Base-by-base conservation (phyloP, 2,797 vertebrate genomes). In the Spondyliosoma cantharus region DNA sequence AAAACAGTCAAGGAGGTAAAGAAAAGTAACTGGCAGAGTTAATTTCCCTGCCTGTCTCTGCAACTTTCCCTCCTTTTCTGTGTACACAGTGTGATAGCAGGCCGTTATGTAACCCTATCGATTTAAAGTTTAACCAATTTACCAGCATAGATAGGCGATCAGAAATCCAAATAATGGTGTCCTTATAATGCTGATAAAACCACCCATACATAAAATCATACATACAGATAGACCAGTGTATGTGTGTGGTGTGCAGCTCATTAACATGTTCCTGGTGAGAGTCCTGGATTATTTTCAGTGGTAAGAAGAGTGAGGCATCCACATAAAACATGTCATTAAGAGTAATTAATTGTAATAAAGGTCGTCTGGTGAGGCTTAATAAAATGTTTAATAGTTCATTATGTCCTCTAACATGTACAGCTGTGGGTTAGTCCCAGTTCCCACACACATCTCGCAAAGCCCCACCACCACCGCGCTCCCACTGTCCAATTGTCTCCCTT, bases 91-190 rank as follows among this genome's bases (percentile, higher is more conserved):
- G 20, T 1, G 2, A 3, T 76, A 9, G 50, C 25, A 57, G 4
- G 27, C 17, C 0, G 17, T 81, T 71, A 46, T 57, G 45, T 76
- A 81, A 77, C 20, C 12, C 0, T 1, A 4, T 17, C 67, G 57
- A 53, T 4, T 32, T 15, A 45, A n/a, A 78, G 22, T 71, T 83
- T 25, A 73, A 81, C 45, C 56, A 24, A 69, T 81, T 76, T 42
- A 25, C 25, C 48, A 16, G 27, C 3, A 64, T 1, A 58, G 45
- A 71, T 59, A 20, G 24, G 63, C 5, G 50, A 73, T 64, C 78
- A 63, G 32, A 1, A 49, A 24, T 27, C 19, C 14, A 62, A 79
- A 84, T 71, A 75, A 65, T 15, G 3, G 19, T 12, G 52, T 57
- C 52, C 27, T 77, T 73, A 62, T 60, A 54, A n/a, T 20, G 37